phyloP scores from a whole-genome alignment of 2,888 invertebrate species.

The Leucoptera coffeella region DNA sequence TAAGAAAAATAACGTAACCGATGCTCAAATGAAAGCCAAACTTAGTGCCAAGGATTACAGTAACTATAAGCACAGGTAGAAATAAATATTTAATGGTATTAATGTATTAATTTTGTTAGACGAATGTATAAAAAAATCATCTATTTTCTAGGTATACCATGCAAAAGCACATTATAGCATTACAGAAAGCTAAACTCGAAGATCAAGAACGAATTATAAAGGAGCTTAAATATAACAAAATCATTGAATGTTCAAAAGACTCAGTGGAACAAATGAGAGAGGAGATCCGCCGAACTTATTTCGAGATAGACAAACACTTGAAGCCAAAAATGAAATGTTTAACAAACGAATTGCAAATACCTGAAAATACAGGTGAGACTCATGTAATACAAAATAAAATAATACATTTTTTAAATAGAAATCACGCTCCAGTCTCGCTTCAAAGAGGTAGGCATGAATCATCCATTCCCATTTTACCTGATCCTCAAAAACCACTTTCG shows the following conservation, averaged over 20 bases:
- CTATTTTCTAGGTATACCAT: constrained; percentile 50
- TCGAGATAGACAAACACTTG: constrained; percentile 46
- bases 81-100: constrained; percentile 1
- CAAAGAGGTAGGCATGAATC: no score
- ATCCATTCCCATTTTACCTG: no score
- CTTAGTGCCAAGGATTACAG: constrained; percentile 21
- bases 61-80: constrained; percentile 36
- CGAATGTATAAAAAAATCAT: background rate
- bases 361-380: constrained; percentile 31
- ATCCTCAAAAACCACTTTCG: no score
- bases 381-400: no score
- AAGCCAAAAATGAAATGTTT: constrained; percentile 52
- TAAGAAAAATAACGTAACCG: constrained; percentile 17
- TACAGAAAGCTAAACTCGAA: constrained; percentile 64
- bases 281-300: constrained; percentile 50
- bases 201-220: constrained; percentile 69
- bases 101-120: background rate
- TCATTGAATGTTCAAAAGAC: constrained; percentile 58
- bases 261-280: constrained; percentile 52
- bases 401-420: no score
- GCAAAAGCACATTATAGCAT: constrained; percentile 66
- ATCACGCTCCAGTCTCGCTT: no score
- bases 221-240: constrained; percentile 63
- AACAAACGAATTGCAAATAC: constrained; percentile 34
- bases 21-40: constrained; percentile 18